Evolutionary conservation across 2,113 vertebrate genomes (phyloP).

Genomic region (Polypterus senegalus): DNA sequence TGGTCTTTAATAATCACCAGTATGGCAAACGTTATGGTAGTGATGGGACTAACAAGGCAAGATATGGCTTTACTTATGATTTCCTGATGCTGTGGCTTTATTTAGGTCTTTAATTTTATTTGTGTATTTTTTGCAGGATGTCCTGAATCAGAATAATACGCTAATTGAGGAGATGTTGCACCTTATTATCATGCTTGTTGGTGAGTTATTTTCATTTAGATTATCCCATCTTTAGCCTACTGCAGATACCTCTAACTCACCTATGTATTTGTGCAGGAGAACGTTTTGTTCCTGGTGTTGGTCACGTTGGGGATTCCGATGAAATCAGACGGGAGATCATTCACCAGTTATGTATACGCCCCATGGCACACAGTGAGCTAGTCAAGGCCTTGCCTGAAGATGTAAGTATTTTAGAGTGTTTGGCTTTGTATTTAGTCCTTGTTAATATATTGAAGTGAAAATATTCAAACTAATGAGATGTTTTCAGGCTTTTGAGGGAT

Average conservation of each 20-base stretch:
- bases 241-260: neutral
- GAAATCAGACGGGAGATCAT: conserved; percentile 89
- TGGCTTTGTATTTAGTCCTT: neutral
- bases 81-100: no score
- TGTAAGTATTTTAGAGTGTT: conserved; percentile 49
- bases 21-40: conserved; percentile 75
- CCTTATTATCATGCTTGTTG: conserved; percentile 88
- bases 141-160: conserved; percentile 89
- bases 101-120: conserved; percentile 6
- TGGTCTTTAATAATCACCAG: conserved; percentile 82
- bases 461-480: no score
- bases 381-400: conserved; percentile 92
- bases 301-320: conserved; percentile 70
- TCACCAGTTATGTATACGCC: conserved; percentile 86
- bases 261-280: conserved; percentile 59
- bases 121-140: conserved; percentile 53
- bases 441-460: no score
- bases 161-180: conserved; percentile 97
- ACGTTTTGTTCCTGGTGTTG: conserved; percentile 74
- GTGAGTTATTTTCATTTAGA: conserved; percentile 45
- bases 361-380: conserved; percentile 93
- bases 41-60: conserved; percentile 80
- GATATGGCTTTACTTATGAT: neutral
- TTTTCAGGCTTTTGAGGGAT: no score
- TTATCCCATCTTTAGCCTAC: neutral